Base-by-base conservation (phyloP, 2,797 vertebrate species). In the Dermochelys coriacea region DNA sequence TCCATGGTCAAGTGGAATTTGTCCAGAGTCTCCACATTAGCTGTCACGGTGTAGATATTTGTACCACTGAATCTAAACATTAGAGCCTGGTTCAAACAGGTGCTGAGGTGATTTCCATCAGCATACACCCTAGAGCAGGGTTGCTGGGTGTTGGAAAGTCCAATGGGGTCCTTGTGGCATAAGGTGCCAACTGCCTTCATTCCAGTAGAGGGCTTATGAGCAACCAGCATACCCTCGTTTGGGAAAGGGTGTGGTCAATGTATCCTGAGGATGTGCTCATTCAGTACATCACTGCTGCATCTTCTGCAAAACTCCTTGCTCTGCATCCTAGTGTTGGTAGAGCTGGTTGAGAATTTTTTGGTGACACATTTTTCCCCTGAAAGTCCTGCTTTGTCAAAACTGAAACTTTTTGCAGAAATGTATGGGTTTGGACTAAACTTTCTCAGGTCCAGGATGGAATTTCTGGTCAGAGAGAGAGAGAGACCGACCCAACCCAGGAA, bases 251-350 rank as follows among this genome's bases (percentile, higher is more conserved):
- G 0, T 1, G 31, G 81, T 50, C 71, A 1, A 0, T 8, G 84
- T 61, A 75, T 55, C 37, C 64, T 68, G 19, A n/a, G 1, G 29
- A 5, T 0, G 0, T 1, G 0, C 34, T 0, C 0, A 5, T 50
- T 3, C 23, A 0, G 34, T 57, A 31, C n/a, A 6, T 0, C 80
- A 25, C 15, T 10, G 54, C 80, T 18, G 4, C 29, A 29, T 47
- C 34, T 34, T 37, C 34, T 4, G 45, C 47, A 16, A 49, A 34
- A 18, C 3, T 23, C 21, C 27, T 10, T 0, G 5, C 59, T 86
- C 14, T 45, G 59, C 82, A 12, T 45, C 49, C 27, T 7, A 10
- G 5, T 34, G 8, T 11, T 45, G 45, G 12, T 75, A 29, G 27
- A 15, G 7, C 14, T 23, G 34, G 45, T 27, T 31, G 7, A 68